Evolutionary conservation across 2,113 vertebrate species (phyloP).

Genomic region (Potamarius usumacintae): DNA sequence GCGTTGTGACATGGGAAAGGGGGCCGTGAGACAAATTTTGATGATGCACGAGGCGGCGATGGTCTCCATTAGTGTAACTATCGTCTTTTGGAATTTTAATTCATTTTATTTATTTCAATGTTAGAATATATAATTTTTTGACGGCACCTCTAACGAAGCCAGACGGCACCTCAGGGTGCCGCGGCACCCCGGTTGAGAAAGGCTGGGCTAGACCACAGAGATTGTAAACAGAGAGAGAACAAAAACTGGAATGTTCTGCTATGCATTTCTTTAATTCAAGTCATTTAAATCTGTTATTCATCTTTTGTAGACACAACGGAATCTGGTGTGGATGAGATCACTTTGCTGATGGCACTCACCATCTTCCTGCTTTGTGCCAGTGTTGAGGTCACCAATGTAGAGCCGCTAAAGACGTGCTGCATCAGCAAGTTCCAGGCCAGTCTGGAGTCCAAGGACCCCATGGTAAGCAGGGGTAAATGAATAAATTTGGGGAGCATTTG

Average conservation of each 20-base stretch:
- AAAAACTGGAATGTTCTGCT: background rate
- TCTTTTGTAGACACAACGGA: slow-evolving; percentile 45
- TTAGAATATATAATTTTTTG: too few species aligned
- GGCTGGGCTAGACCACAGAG: background rate
- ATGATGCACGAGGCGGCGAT: too few species aligned
- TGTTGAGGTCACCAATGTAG: slow-evolving; percentile 78
- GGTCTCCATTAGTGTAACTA: too few species aligned
- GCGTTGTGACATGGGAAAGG: too few species aligned
- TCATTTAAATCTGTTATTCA: background rate
- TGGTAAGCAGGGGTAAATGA: slow-evolving; percentile 67
- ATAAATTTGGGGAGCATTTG: background rate
- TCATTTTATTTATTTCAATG: too few species aligned
- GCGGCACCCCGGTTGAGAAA: too few species aligned
- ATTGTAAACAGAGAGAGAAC: background rate
- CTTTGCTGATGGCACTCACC: slow-evolving; percentile 83
- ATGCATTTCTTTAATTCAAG: background rate
- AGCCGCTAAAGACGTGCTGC: slow-evolving; percentile 78
- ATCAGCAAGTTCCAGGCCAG: slow-evolving; percentile 79
- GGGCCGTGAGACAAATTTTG: too few species aligned
- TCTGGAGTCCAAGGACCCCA: slow-evolving; percentile 82
- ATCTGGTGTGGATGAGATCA: slow-evolving; percentile 74
- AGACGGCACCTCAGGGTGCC: too few species aligned
- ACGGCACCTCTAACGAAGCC: too few species aligned
- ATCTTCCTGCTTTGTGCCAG: slow-evolving; percentile 82
- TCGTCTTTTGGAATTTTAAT: too few species aligned